Base-by-base conservation (phyloP, 2,888 invertebrate genomes). In the Seira ritae region DNA sequence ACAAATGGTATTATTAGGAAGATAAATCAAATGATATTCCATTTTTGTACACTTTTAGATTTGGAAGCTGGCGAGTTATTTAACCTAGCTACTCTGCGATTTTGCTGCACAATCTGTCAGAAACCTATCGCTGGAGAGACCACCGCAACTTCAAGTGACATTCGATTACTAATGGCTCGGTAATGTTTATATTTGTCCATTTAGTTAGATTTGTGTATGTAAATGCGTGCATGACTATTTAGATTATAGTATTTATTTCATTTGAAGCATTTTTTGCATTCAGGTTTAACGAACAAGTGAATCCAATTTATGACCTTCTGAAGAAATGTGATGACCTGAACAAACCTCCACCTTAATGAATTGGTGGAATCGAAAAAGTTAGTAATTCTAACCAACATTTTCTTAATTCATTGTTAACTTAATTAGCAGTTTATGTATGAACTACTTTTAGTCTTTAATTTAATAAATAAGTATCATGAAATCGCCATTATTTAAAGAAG, bases 271-370 rank as follows among this genome's bases (percentile, higher is more conserved):
- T 55, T 55, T 55, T 17, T 55, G 6, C 17, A 55, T 42, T 72
- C n/a, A 77, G 77, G 46, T 77, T 77, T 42, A 69, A 77, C 17
- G 70, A 42, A 60, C 42, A 77, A 65, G 12, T 55, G 1, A 69
- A 31, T 0, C 70, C 70, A 10, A n/a, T 77, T 50, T 77, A 77
- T 19, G 77, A 77, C 17, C 3, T 70, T 22, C 3, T 77, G 1
- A 19, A 24, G 23, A 31, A 70, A 62, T 22, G 69, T 8, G 77
- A 77, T 31, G 31, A 31, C 31, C 8, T 31, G 31, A 31, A 2
- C 31, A 31, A 2, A 31, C 31, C 3, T 31, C 3, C 31, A 31
- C 2, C 2, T 31, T 31, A 31, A 31, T 31, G 31, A 2, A 31
- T 31, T 8, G 31, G n/a, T n/a, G n/a, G n/a, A n/a, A n/a, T n/a